phyloP scores from a whole-genome alignment of 2,888 invertebrate species.

The Lacanobia oleracea region DNA sequence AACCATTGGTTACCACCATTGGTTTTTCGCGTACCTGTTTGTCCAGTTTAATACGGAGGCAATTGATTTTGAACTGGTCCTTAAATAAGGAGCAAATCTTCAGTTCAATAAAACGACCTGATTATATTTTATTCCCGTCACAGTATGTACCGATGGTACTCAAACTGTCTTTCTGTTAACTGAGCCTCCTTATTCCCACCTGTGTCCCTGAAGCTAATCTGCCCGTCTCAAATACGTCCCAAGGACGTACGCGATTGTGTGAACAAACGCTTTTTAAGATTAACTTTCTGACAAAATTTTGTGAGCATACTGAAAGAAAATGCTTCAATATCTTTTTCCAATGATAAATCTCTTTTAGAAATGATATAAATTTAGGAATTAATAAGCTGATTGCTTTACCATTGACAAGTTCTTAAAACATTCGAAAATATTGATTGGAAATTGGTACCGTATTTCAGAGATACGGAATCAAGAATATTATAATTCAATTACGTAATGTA shows the following conservation, averaged over 20 bases:
- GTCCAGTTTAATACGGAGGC: too few relatives aligned
- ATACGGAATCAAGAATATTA: neutral
- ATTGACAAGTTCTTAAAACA: neutral
- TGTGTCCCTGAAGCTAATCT: conserved; percentile 34
- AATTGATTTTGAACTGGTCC: too few relatives aligned
- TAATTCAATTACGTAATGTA: neutral
- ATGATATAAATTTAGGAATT: neutral
- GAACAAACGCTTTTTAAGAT: neutral
- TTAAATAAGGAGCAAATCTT: neutral
- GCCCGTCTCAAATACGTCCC: conserved; percentile 8
- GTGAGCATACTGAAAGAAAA: neutral
- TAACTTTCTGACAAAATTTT: neutral
- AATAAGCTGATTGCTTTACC: neutral
- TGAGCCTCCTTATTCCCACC: conserved; percentile 26
- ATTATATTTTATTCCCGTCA: neutral
- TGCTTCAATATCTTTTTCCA: neutral
- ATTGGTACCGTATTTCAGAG: neutral
- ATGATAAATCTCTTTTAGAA: neutral
- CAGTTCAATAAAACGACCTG: neutral
- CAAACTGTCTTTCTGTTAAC: conserved; percentile 22
- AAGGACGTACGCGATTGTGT: conserved; percentile 14
- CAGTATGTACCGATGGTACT: neutral
- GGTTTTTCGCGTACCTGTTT: too few relatives aligned
- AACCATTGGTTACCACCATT: too few relatives aligned
- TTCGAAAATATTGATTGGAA: neutral